These are phyloP conservation scores for Euplexia lucipara DNA, from an alignment of 2,888 invertebrate genomes.

Conservation along the genomic window DNA sequence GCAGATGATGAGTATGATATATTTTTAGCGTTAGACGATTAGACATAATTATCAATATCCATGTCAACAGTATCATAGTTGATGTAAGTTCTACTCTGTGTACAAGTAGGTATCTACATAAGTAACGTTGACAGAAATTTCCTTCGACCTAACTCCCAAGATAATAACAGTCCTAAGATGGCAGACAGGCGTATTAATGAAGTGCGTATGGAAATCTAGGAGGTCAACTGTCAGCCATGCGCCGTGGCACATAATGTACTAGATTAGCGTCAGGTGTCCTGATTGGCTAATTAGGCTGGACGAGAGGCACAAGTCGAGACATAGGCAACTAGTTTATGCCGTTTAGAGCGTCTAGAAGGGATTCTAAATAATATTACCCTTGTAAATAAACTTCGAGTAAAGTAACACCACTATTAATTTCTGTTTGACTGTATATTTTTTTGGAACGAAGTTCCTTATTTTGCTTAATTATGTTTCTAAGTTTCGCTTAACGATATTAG, in stretches of 20 bases:
- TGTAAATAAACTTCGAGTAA: too few species aligned
- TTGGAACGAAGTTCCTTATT: background rate
- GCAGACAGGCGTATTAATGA: slow-evolving; percentile 22
- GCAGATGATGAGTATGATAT: too few species aligned
- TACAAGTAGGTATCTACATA: background rate
- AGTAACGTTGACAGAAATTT: background rate
- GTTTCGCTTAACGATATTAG: too few species aligned
- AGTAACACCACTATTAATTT: too few species aligned
- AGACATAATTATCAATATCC: too few species aligned
- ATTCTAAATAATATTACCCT: background rate
- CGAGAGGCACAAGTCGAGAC: slow-evolving; percentile 24
- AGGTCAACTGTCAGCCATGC: slow-evolving; percentile 20
- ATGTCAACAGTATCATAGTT: too few species aligned
- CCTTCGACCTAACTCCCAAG: background rate
- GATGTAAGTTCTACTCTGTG: too few species aligned
- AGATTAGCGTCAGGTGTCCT: slow-evolving; percentile 36
- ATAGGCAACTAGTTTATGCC: slow-evolving; percentile 15
- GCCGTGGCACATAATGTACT: slow-evolving; percentile 32
- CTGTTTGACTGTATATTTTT: too few species aligned
- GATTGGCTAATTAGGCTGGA: slow-evolving; percentile 44
- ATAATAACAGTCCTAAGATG: slow-evolving; percentile 4
- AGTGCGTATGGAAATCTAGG: slow-evolving; percentile 35
- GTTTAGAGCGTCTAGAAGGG: background rate
- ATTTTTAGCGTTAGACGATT: too few species aligned
- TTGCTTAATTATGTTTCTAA: too few species aligned